Base-by-base conservation (phyloP, 2,888 invertebrate genomes). In the Eulithis prunata region DNA sequence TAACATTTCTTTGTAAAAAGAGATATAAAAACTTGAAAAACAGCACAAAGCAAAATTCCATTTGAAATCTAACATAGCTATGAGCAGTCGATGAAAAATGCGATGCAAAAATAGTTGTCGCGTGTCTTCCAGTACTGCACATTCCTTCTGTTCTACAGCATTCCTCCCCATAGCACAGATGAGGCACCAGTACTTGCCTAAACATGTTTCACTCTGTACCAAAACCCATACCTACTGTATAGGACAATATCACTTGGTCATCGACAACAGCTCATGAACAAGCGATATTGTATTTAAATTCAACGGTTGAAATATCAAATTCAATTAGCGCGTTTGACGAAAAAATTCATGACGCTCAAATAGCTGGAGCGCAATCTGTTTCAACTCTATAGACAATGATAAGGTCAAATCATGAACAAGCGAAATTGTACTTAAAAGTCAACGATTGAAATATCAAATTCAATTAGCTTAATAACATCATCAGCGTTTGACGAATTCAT, bases 101-200 rank as follows among this genome's bases (percentile, higher is more conserved):
- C 65, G 21, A 61, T 49, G 45, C 46, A 61, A 57, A 57, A 45
- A 36, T 64, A 43, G 64, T 56, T 45, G 60, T 66, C 70, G 71
- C 62, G 58, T 68, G 73, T 69, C 79, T 69, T 28, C 0, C 61
- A 71, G 32, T 81, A 73, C 66, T 51, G 4, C 12, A 3, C 55
- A 46, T 41, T 11, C 81, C 68, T 72, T 55, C 84, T 82, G 84
- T 87, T 81, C 79, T 79, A 79, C 82, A 87, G 88, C 88, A 89
- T 89, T 84, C 84, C 84, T 79, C 84, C 56, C 55, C 49, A 45
- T 10, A 52, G 4, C 66, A 66, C 62, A 66, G 66, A 62, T 38
- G 10, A 45, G 51, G 38, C 32, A 56, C 14, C n/a, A 58, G 38
- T 45, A 10, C 4, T 46, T 12, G 14, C 46, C 12, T 47, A 21